Evolutionary conservation across 2,113 vertebrate species (phyloP).

Genomic region (Nasalis larvatus): DNA sequence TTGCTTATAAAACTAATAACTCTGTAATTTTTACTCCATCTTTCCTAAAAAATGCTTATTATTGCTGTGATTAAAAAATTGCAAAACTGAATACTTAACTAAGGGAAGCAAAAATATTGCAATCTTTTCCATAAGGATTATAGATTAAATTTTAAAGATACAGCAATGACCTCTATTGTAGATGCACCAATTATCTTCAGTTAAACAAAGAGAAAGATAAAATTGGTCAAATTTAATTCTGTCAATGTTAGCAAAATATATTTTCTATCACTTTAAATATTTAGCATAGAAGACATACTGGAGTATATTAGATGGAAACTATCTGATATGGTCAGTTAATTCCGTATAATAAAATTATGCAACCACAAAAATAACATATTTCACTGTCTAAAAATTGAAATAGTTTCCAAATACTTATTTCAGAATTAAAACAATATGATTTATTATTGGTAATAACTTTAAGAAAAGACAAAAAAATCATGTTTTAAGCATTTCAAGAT

Average conservation of each 20-base stretch:
- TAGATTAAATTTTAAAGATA: not conserved
- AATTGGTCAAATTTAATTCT: not conserved
- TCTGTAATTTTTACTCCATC: not conserved
- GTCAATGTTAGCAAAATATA: not conserved
- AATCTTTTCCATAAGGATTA: not conserved
- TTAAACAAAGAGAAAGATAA: not conserved
- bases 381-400: not conserved
- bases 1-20: not conserved
- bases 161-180: not conserved
- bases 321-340: not conserved
- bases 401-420: not conserved
- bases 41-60: not conserved
- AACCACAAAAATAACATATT: not conserved
- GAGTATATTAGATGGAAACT: not conserved
- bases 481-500: not conserved
- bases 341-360: not conserved
- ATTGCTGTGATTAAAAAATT: not conserved
- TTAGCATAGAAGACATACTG: not conserved
- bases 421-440: not conserved
- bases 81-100: not conserved
- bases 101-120: not conserved
- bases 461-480: not conserved
- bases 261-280: not conserved
- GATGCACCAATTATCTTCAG: not conserved
- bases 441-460: not conserved